Base-by-base conservation (phyloP, 2,888 invertebrate genomes). In the Oscheius onirici region DNA sequence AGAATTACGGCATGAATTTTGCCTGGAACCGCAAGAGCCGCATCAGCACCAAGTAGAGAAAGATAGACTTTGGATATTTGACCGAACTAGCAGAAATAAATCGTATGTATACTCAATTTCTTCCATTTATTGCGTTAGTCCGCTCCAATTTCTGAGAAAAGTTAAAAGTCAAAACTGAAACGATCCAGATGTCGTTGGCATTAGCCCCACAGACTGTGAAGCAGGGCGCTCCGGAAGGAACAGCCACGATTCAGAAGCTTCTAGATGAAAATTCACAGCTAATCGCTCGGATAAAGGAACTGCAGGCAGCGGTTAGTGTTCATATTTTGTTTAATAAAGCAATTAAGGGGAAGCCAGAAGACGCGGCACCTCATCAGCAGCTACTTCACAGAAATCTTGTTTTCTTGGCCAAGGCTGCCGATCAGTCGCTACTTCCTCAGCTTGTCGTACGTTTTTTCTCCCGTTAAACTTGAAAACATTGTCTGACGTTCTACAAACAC, bases 1-100 rank as follows among this genome's bases (percentile, higher is more conserved):
- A 97, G 89, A 93, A 92, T 72, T 99, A 99, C 87, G 97, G 94
- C 13, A 89, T 92, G 24, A 99, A 99, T 88, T 99, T 95, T 89
- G 91, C 95, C 1, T 99, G 99, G 99, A 93, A 95, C 88, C 94
- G 93, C 87, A 92, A 94, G 83, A 95, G 96, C n/a, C 91, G 99
- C 84, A 93, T 93, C 49, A 93, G 95, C 2, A 97, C 97, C 1
- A 99, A 99, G 90, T 99, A 92, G 91, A 73, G 22, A 13, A 28
- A 22, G 24, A 20, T 34, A 34, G 34, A 3, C 8, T 34, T n/a
- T n/a, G n/a, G n/a, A 17, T 17, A 54, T 13, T 43, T 41, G 51
- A 46, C 46, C 17, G 34, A 58, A 49, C 41, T 68, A 66, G 66
- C 71, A 76, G 58, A 63, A 58, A 71, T 55, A 28, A 40, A 44